Base-by-base conservation (phyloP, 2,113 vertebrate genomes). In the Aspidoscelis tigris region DNA sequence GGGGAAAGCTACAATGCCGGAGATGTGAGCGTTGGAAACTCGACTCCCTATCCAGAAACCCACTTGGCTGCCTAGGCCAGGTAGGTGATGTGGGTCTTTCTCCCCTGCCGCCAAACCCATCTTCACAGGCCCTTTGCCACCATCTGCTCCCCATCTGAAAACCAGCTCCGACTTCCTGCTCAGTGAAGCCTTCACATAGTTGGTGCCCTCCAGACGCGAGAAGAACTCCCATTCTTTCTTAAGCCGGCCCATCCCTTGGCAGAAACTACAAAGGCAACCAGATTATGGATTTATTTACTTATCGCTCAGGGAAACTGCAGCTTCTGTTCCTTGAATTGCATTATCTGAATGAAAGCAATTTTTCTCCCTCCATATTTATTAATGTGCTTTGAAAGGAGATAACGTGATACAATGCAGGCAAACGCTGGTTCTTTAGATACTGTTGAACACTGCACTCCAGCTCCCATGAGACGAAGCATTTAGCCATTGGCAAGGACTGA, bases 1-100 rank as follows among this genome's bases (percentile, higher is more conserved):
- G 91, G 93, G 92, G 93, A 93, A 92, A 93, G 84, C 88, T 93
- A 91, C 93, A 94, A 80, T 92, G 84, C 83, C 82, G 90, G 82
- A 3, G 0, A 61, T 7, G 78, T 21, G 81, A 78, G 39, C 81
- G 84, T 41, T 33, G 43, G 69, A 50, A 69, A 64, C 84, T 53
- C 47, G 47, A 5, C 47, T 50, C 47, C 47, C 47, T 50, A 50
- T 50, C 5, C 47, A 9, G 5, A 50, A 50, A 50, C 47, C 5
- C 47, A 50, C 47, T 50, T 6, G 5, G 47, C 47, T 9, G 47
- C 47, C 47, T 50, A 6, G 33, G 47, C 47, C 47, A 50, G 47
- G 47, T 50, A 50, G 47, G 5, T 5, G 47, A 9, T 50, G 47
- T 9, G 8, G 47, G 2, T 50, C 5, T 9, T 50, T 50, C 47